phyloP scores from a whole-genome alignment of 2,113 vertebrate genomes.

The Pseudopipra pipra region DNA sequence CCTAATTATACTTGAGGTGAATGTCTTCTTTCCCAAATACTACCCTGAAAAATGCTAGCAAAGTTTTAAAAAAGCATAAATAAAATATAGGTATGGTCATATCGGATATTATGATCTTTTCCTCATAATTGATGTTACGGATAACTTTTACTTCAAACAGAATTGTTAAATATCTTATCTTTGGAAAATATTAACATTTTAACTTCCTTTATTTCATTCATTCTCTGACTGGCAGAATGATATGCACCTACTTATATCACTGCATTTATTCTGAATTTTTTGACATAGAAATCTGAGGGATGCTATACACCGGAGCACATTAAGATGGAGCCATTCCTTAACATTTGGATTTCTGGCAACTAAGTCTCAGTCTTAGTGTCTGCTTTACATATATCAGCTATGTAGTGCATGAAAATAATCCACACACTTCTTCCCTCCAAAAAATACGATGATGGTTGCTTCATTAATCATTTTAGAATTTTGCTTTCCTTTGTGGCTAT shows the following conservation, averaged over 20 bases:
- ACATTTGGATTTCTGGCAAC: constrained; percentile 38
- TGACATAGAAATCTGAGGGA: neutral
- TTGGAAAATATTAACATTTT: neutral
- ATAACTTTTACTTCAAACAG: neutral
- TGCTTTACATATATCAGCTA: neutral
- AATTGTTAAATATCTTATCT: neutral
- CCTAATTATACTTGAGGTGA: neutral
- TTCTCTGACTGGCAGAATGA: neutral
- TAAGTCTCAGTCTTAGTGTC: neutral
- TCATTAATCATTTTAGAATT: neutral
- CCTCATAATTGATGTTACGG: neutral
- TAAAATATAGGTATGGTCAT: neutral
- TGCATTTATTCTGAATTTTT: neutral
- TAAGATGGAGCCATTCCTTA: constrained; percentile 70
- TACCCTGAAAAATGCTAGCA: neutral
- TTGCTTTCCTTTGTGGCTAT: neutral
- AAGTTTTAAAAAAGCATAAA: neutral
- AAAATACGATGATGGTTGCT: neutral
- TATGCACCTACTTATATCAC: neutral
- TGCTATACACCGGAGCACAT: constrained; percentile 58
- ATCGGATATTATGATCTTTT: neutral
- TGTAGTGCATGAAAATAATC: neutral
- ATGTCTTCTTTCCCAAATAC: neutral
- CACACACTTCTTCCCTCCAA: neutral
- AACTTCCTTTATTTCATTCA: neutral